Evolutionary conservation across 2,797 vertebrate genomes (phyloP).

Genomic region (Eleutherodactylus coqui): DNA sequence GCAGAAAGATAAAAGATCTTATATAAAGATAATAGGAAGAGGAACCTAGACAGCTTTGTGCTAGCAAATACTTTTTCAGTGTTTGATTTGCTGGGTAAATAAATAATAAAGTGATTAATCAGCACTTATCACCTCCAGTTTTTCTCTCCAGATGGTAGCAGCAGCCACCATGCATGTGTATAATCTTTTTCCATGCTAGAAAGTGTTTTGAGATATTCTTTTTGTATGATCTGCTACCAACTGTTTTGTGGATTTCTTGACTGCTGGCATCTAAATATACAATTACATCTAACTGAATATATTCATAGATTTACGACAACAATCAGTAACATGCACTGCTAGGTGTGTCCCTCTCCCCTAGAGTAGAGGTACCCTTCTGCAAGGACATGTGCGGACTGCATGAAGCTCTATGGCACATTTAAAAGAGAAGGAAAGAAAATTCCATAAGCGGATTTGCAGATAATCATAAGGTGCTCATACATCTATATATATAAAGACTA

Average conservation of each 20-base stretch:
- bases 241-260: not conserved
- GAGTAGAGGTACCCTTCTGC: not conserved
- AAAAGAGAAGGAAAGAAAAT: not conserved
- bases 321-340: not conserved
- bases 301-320: not conserved
- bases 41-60: not conserved
- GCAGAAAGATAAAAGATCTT: not conserved
- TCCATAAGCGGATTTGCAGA: not conserved
- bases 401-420: not conserved
- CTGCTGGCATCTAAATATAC: not conserved
- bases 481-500: too few species aligned
- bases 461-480: not conserved
- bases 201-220: not conserved
- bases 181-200: not conserved
- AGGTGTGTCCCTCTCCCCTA: not conserved
- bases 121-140: not conserved
- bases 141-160: not conserved
- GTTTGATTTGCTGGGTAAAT: not conserved
- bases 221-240: not conserved
- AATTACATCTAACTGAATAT: not conserved
- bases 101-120: not conserved
- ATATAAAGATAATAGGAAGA: not conserved
- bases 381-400: not conserved
- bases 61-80: not conserved
- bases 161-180: not conserved